Evolutionary conservation across 2,888 invertebrate species (phyloP).

Genomic region (Heliconius erato): DNA sequence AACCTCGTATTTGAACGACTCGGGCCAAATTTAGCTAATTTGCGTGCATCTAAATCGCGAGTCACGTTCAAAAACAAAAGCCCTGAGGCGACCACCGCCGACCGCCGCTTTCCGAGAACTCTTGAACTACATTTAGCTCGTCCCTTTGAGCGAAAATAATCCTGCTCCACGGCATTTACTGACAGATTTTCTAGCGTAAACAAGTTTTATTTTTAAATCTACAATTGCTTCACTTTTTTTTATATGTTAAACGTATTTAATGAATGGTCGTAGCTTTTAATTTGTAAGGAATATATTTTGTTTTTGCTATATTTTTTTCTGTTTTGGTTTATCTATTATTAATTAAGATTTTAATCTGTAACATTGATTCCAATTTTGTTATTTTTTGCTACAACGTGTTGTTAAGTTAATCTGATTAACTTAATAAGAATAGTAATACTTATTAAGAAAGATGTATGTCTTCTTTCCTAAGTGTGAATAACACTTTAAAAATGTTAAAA

Average conservation of each 20-base stretch:
- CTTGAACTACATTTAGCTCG: conserved; percentile 66
- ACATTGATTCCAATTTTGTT: too few relatives aligned
- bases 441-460: too few relatives aligned
- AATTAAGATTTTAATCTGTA: too few relatives aligned
- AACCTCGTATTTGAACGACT: conserved; percentile 38
- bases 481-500: too few relatives aligned
- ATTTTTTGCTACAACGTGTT: too few relatives aligned
- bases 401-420: too few relatives aligned
- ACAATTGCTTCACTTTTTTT: conserved; percentile 27
- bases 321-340: too few relatives aligned
- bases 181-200: conserved; percentile 58
- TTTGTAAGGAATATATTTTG: too few relatives aligned
- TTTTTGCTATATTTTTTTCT: too few relatives aligned
- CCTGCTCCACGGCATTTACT: conserved; percentile 55
- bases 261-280: too few relatives aligned
- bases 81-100: conserved; percentile 71
- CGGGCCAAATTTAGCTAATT: conserved; percentile 76
- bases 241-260: background rate
- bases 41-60: conserved; percentile 76
- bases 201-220: conserved; percentile 41
- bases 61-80: conserved; percentile 82
- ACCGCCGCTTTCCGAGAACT: conserved; percentile 70
- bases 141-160: conserved; percentile 61
- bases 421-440: too few relatives aligned
- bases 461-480: too few relatives aligned